Conservation (phyloP, 2,888 invertebrate species). For the Papilio demoleus region DNA sequence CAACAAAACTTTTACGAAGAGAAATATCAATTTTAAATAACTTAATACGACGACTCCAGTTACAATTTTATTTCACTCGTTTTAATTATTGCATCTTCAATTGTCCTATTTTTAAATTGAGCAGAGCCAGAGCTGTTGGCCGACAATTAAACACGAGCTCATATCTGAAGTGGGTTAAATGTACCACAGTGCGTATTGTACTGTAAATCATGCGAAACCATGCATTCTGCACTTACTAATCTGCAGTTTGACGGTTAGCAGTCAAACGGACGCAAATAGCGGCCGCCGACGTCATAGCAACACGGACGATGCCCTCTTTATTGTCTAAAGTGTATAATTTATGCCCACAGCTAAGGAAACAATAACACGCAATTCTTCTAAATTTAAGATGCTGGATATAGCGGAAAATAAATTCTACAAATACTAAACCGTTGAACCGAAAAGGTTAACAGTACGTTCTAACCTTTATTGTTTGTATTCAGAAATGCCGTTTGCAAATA, state of each 20-base stretch:
- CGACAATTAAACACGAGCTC: slow-evolving; percentile 43
- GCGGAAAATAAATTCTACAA: neutral
- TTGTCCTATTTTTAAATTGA: slow-evolving; percentile 40
- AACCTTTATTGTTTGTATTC: slow-evolving; percentile 12
- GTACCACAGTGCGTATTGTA: slow-evolving; percentile 48
- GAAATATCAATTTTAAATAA: neutral
- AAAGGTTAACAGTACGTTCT: slow-evolving; percentile 14
- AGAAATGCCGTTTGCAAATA: slow-evolving; percentile 16
- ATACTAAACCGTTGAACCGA: slow-evolving; percentile 8
- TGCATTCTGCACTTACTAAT: slow-evolving; percentile 60
- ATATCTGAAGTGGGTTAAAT: slow-evolving; percentile 47
- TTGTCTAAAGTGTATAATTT: slow-evolving; percentile 43
- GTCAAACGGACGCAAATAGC: slow-evolving; percentile 69
- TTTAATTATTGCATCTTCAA: slow-evolving; percentile 18
- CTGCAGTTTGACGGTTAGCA: slow-evolving; percentile 69
- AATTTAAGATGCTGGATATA: slow-evolving; percentile 29
- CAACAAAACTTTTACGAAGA: neutral
- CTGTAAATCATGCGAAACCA: slow-evolving; percentile 56
- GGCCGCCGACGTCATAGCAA: slow-evolving; percentile 61
- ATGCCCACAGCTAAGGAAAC: slow-evolving; percentile 43
- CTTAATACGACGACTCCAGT: slow-evolving; percentile 1
- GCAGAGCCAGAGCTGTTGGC: slow-evolving; percentile 18
- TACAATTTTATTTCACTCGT: slow-evolving; percentile 2
- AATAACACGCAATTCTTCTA: slow-evolving; percentile 37
- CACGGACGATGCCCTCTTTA: slow-evolving; percentile 65